A percentile compares a stretch with the other conserved stretches of the same genome.
phyloP scores from a whole-genome alignment of 2,797 vertebrate genomes.

The Propithecus deckenii region DNA sequence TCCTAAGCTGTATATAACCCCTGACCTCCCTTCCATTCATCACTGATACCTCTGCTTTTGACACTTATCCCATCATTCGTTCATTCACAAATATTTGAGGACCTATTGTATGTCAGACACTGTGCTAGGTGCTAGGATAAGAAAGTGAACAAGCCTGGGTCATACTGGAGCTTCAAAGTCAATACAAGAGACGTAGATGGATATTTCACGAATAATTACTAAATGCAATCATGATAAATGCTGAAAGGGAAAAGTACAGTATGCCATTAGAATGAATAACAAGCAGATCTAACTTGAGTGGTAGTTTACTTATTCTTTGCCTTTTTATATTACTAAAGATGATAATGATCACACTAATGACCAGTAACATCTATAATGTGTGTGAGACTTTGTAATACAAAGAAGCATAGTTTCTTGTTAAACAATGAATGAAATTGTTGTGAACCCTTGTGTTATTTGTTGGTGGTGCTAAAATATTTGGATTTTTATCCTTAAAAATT shows the following conservation, averaged over 20 bases:
- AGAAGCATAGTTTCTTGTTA: background rate
- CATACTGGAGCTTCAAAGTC: background rate
- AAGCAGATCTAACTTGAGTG: background rate
- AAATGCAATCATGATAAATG: background rate
- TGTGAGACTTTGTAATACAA: background rate
- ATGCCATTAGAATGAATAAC: background rate
- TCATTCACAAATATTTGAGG: background rate
- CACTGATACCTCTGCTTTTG: background rate
- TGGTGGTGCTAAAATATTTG: background rate
- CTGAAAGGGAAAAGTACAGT: background rate
- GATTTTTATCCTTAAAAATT: background rate
- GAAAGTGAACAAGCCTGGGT: background rate
- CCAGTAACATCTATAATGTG: background rate
- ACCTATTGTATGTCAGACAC: background rate
- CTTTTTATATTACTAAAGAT: background rate
- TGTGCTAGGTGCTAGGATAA: background rate
- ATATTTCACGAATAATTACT: background rate
- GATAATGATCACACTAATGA: background rate
- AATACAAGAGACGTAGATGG: background rate
- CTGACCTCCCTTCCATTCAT: background rate
- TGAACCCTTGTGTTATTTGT: background rate
- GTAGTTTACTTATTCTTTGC: background rate
- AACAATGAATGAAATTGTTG: background rate
- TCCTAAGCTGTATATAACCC: background rate
- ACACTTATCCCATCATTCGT: background rate